These are phyloP conservation scores for Oedothorax gibbosus DNA, from an alignment of 1,140 invertebrate species.

Conservation along the genomic window DNA sequence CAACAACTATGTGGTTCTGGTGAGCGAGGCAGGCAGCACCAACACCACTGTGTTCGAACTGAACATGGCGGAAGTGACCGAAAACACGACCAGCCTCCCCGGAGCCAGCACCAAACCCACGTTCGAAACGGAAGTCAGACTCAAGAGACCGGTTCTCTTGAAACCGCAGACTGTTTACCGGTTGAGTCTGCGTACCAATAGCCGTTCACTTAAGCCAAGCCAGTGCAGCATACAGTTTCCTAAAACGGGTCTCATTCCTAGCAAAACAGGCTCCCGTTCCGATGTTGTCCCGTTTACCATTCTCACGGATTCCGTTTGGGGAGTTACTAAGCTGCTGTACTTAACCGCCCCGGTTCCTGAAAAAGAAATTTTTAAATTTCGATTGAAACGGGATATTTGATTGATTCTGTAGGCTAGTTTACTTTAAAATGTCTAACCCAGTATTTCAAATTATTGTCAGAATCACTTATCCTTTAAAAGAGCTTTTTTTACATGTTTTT, in stretches of 20 bases:
- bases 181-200: constrained; percentile 51
- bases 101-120: constrained; percentile 56
- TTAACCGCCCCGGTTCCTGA: constrained; percentile 54
- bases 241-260: constrained; percentile 48
- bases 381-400: constrained; percentile 29
- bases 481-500: too few relatives aligned
- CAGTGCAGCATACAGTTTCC: constrained; percentile 58
- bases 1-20: constrained; percentile 57
- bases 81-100: constrained; percentile 56
- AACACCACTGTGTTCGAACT: constrained; percentile 51
- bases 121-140: constrained; percentile 53
- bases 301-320: constrained; percentile 57
- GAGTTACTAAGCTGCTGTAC: constrained; percentile 51
- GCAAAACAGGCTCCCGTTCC: constrained; percentile 26
- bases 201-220: constrained; percentile 54
- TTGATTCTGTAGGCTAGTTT: background rate
- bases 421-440: background rate
- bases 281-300: constrained; percentile 54
- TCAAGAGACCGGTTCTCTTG: constrained; percentile 47
- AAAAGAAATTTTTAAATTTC: constrained; percentile 59
- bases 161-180: constrained; percentile 53
- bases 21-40: constrained; percentile 42
- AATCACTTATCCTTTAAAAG: background rate
- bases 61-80: constrained; percentile 55
- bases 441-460: background rate